A percentile compares a stretch with the other conserved stretches of the same genome.
These are phyloP conservation scores for Aspidiotus destructor DNA, from an alignment of 2,888 invertebrate genomes.

Conservation along the genomic window DNA sequence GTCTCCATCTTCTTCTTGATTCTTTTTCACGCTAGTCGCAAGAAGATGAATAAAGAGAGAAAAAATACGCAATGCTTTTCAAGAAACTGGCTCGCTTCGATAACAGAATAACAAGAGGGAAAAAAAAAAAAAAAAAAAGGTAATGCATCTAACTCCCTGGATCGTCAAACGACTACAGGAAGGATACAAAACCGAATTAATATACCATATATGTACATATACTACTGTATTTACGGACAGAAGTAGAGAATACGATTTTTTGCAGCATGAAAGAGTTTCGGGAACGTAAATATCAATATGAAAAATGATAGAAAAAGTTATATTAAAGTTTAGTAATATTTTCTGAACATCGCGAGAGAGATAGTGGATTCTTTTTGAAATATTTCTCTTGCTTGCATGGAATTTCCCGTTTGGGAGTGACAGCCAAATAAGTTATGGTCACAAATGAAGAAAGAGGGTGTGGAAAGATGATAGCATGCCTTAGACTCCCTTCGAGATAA, in stretches of 20 bases:
- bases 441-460: slow-evolving; percentile 30
- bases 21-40: no score
- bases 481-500: slow-evolving; percentile 14
- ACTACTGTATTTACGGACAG: no score
- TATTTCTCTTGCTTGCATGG: slow-evolving; percentile 30
- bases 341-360: slow-evolving; percentile 27
- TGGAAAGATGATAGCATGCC: slow-evolving; percentile 31
- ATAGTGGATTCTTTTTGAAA: slow-evolving; percentile 30
- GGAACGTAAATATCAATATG: slow-evolving; percentile 32
- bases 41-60: no score
- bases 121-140: no score
- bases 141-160: no score
- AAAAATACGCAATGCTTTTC: no score
- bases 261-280: slow-evolving; percentile 13
- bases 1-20: no score
- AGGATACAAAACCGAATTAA: no score
- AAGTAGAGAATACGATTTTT: slow-evolving; percentile 14
- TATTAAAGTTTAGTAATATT: slow-evolving; percentile 32
- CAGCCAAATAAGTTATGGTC: slow-evolving; percentile 27
- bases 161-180: no score
- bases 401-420: slow-evolving; percentile 33
- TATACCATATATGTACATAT: no score
- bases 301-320: slow-evolving; percentile 30
- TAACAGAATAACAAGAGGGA: no score
- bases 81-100: no score